Evolutionary conservation across 2,113 vertebrate species (phyloP).

Genomic region (Hypomesus transpacificus): DNA sequence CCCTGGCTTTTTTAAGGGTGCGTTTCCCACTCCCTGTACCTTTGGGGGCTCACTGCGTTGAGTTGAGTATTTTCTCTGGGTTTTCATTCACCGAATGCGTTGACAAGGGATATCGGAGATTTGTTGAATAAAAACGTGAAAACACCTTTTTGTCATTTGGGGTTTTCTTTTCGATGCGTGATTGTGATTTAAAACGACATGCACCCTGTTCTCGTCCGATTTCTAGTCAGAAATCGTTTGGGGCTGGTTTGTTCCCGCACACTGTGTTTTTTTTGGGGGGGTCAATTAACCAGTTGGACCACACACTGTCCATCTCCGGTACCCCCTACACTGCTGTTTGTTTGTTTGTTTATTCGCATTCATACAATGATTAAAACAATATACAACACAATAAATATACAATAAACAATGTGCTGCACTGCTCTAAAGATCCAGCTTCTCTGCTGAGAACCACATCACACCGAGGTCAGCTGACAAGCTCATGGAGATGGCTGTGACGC

Average conservation of each 20-base stretch:
- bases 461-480: conserved; percentile 6
- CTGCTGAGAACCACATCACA: background rate
- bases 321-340: background rate
- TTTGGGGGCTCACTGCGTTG: conserved; percentile 35
- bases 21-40: conserved; percentile 29
- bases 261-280: no score
- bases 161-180: background rate
- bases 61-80: conserved; percentile 25
- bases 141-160: background rate
- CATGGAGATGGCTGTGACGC: background rate
- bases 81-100: conserved; percentile 31
- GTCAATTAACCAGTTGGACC: background rate
- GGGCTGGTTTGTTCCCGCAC: no score
- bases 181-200: no score
- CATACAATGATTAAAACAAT: no score
- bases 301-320: background rate
- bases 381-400: no score
- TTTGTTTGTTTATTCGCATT: no score
- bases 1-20: conserved; percentile 41
- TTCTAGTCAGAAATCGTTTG: no score
- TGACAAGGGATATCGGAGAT: conserved; percentile 32
- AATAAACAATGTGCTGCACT: no score
- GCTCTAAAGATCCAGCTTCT: background rate
- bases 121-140: conserved; percentile 32
- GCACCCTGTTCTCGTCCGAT: no score